Evolutionary conservation across 2,797 vertebrate species (phyloP).

Genomic region (Perodicticus potto): DNA sequence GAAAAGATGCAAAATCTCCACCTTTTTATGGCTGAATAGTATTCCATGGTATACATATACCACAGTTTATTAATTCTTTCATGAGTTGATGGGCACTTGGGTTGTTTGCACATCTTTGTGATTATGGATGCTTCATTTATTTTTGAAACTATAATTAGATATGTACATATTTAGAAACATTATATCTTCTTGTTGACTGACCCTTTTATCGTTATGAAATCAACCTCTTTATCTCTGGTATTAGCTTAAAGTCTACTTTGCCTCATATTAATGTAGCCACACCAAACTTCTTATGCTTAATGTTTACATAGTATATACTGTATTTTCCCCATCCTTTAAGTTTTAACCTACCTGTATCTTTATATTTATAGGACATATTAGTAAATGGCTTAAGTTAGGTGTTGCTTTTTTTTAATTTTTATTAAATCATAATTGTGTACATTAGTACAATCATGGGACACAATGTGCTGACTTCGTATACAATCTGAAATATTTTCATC

Average conservation of each 20-base stretch:
- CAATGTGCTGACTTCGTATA: too few relatives aligned
- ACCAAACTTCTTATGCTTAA: not conserved
- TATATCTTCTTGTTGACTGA: not conserved
- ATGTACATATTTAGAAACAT: not conserved
- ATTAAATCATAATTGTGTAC: too few relatives aligned
- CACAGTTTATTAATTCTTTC: too few relatives aligned
- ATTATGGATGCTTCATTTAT: not conserved
- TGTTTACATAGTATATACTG: not conserved
- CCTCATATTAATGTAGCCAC: not conserved
- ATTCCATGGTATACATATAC: too few relatives aligned
- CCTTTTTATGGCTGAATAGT: too few relatives aligned
- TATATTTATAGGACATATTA: conserved; percentile 7
- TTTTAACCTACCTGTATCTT: not conserved
- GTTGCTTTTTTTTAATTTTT: too few relatives aligned
- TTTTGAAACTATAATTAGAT: not conserved
- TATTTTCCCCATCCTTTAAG: not conserved
- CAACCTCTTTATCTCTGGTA: not conserved
- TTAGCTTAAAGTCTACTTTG: conserved; percentile 2
- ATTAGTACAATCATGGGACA: too few relatives aligned
- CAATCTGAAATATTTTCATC: too few relatives aligned
- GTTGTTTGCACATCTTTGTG: too few relatives aligned
- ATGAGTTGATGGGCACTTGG: too few relatives aligned
- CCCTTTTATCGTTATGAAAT: not conserved
- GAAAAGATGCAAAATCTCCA: too few relatives aligned
- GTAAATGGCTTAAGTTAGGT: not conserved